Conservation (phyloP, 2,888 invertebrate genomes). For the Panorpa germanica region DNA sequence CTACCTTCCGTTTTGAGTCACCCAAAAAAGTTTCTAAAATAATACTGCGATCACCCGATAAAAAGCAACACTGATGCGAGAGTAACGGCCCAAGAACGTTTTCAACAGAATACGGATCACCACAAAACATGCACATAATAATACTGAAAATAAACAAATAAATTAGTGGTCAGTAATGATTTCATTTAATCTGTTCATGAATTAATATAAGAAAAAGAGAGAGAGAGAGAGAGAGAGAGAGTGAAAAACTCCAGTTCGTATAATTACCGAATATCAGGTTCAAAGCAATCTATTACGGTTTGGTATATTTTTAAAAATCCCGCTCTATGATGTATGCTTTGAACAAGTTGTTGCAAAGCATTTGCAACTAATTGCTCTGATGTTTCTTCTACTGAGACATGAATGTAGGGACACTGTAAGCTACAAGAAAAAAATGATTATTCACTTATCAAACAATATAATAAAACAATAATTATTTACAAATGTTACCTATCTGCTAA, state of each 20-base stretch:
- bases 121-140: slow-evolving; percentile 92
- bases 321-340: too few species aligned
- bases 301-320: too few species aligned
- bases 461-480: slow-evolving; percentile 2
- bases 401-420: too few species aligned
- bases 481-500: slow-evolving; percentile 59
- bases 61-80: slow-evolving; percentile 70
- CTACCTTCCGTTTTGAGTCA: slow-evolving; percentile 72
- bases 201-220: too few species aligned
- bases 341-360: too few species aligned
- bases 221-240: too few species aligned
- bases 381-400: too few species aligned
- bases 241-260: too few species aligned
- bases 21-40: slow-evolving; percentile 85
- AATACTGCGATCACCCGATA: slow-evolving; percentile 71
- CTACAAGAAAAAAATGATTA: neutral
- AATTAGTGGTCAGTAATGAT: neutral
- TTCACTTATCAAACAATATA: neutral
- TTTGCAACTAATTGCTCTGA: too few species aligned
- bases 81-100: slow-evolving; percentile 75
- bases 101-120: slow-evolving; percentile 82
- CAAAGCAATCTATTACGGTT: too few species aligned
- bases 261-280: too few species aligned
- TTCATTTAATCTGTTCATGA: neutral
- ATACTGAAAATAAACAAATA: slow-evolving; percentile 28